Evolutionary conservation across 1,140 invertebrate species (phyloP).

Genomic region (Drosophila elegans): DNA sequence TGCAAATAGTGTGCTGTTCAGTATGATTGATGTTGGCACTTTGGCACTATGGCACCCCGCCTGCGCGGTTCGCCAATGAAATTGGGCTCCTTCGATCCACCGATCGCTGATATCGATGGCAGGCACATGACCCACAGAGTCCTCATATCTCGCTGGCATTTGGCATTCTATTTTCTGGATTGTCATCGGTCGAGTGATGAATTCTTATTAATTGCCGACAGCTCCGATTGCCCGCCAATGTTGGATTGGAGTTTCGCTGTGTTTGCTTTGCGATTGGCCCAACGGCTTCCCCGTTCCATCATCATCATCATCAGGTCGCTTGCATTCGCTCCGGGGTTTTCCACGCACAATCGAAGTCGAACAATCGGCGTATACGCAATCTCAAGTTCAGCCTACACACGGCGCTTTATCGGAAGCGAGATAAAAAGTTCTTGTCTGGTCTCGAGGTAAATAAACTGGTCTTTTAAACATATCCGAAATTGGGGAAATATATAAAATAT

Average conservation of each 20-base stretch:
- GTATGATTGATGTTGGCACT: constrained; percentile 61
- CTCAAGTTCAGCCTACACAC: constrained; percentile 31
- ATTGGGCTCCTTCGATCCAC: constrained; percentile 28
- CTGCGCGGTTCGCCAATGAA: constrained; percentile 36
- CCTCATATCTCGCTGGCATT: constrained; percentile 51
- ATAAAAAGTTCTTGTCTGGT: constrained; percentile 30
- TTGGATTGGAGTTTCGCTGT: constrained; percentile 25
- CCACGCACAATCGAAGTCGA: constrained; percentile 19
- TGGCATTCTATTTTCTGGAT: constrained; percentile 52
- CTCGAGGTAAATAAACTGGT: constrained; percentile 10
- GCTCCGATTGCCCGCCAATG: constrained; percentile 15
- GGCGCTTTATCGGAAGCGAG: constrained; percentile 26
- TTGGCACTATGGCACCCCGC: constrained; percentile 10
- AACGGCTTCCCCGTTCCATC: constrained; percentile 38
- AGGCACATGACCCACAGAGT: constrained; percentile 64
- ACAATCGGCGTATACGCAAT: constrained; percentile 48
- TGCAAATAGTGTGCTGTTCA: constrained; percentile 54
- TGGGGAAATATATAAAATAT: background rate
- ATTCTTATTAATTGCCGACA: constrained; percentile 66
- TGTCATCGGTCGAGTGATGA: constrained; percentile 60
- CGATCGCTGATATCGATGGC: constrained; percentile 47
- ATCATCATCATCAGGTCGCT: constrained; percentile 38
- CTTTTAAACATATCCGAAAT: background rate
- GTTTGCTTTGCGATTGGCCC: constrained; percentile 28
- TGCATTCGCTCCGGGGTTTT: constrained; percentile 15